Evolutionary conservation across 1,140 invertebrate genomes (phyloP), one percentile per base, ranked within the genome.

Genomic region (Drosophila ogumai): DNA sequence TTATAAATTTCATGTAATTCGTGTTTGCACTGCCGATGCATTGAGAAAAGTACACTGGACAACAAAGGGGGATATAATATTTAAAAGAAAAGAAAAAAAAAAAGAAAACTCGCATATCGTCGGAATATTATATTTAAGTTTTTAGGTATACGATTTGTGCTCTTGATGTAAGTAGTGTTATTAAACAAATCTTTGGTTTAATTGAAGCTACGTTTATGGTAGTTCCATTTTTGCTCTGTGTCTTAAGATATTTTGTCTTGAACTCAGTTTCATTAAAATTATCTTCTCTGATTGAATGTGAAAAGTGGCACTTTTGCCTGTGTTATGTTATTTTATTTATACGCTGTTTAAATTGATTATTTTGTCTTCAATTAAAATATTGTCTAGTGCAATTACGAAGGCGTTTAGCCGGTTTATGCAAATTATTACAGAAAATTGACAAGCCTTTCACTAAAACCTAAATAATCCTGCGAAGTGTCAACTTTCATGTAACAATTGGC

Each of bases 401-500:
- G 44, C 58, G 4, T 32, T 15, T 15, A 17, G 7, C 9, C 19
- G 36, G 31, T 22, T 58, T 60, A 59, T 73, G 71, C 82, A 80
- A 82, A 82, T 80, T 58, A 90, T 84, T 84, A 84, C 73, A 68
- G 80, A 88, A 90, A 90, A 78, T 84, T 84, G 77, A 84, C 84
- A 84, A 17, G 13, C 63, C 25, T 28, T 28, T 28, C 25, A 31
- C 38, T 28, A 31, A 52, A 63, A 50, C 68, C 31, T 67, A 66
- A 54, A 36, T 56, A 44, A 82, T 34, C 44, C 28, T 40, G 71
- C 82, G 80, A 76, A 49, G 75, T 90, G 86, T 90, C 85, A 78
- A 85, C 79, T 82, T 82, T 91, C 84, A 79, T 86, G 90, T 81
- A 90, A 91, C 90, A 91, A 91, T 90, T 91, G 90, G 90, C 90